These are phyloP conservation scores for Cyanoderma ruficeps DNA, from an alignment of 2,113 vertebrate species.

Conservation along the genomic window DNA sequence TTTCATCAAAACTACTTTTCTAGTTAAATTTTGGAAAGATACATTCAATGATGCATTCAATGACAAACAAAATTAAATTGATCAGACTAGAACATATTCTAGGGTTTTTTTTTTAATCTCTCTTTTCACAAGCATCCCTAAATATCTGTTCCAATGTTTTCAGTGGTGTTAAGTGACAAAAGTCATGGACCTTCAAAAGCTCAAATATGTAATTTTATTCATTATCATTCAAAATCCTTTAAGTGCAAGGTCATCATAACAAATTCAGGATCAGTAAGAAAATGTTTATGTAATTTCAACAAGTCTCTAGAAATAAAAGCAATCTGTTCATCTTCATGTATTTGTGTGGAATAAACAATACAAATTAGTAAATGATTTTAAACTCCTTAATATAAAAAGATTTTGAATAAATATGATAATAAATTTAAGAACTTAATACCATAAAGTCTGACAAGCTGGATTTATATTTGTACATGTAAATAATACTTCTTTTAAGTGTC, in stretches of 20 bases:
- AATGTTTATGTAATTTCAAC: not conserved
- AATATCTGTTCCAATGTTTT: not conserved
- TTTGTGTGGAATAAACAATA: not conserved
- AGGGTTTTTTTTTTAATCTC: not conserved
- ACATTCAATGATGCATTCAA: not conserved
- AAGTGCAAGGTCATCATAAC: not conserved
- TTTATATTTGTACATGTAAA: not conserved
- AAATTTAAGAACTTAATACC: not conserved
- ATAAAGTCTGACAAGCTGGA: not conserved
- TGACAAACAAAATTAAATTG: not conserved
- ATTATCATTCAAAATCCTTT: not conserved
- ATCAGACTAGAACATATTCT: not conserved
- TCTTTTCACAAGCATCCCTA: not conserved
- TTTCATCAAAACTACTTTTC: conserved; percentile 14
- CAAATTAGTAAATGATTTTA: not conserved
- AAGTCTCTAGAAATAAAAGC: not conserved
- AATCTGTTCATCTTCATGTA: not conserved
- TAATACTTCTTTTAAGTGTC: not conserved
- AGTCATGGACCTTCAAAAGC: not conserved
- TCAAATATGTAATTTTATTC: not conserved
- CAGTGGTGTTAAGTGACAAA: not conserved
- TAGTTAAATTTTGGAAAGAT: not conserved
- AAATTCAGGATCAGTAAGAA: not conserved
- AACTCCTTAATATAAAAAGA: not conserved
- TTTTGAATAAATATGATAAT: not conserved